Conservation (phyloP, 35 echinoderm and acorn worm genomes). For the Hemicentrotus pulcherrimus region DNA sequence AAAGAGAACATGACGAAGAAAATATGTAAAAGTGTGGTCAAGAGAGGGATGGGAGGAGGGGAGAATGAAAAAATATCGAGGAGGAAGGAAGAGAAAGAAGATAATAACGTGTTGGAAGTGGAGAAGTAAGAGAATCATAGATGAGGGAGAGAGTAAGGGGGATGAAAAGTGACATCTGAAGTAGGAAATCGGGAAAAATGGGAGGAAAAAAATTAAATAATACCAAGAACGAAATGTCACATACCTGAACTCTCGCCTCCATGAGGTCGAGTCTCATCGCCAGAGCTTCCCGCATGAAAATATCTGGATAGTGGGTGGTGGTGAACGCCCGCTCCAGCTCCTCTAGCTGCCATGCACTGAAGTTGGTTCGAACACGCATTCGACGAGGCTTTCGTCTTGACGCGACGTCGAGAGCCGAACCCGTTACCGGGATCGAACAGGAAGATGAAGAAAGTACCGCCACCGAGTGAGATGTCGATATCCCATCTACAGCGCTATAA, state of each 20-base stretch:
- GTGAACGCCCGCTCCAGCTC: constrained; percentile 92
- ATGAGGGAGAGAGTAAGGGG: too few species aligned
- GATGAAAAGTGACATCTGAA: too few species aligned
- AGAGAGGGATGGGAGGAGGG: too few species aligned
- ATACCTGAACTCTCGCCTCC: constrained; percentile 97
- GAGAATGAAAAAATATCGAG: too few species aligned
- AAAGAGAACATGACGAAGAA: too few species aligned
- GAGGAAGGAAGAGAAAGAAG: too few species aligned
- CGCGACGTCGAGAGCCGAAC: neutral
- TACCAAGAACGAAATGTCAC: neutral
- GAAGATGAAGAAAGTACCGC: neutral
- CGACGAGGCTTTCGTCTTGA: constrained; percentile 76
- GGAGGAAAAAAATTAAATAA: neutral
- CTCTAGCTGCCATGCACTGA: constrained; percentile 92
- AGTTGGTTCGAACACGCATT: constrained; percentile 97
- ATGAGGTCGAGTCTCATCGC: constrained; percentile 96
- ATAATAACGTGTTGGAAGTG: too few species aligned
- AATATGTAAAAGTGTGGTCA: too few species aligned
- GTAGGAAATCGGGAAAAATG: too few species aligned
- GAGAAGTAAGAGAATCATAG: too few species aligned
- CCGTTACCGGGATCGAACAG: neutral
- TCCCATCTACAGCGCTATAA: neutral
- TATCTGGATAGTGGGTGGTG: constrained; percentile 95
- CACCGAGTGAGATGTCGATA: neutral
- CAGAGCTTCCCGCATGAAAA: constrained; percentile 98